Base-by-base conservation (phyloP, 2,797 vertebrate species). In the Chaetophractus vellerosus region DNA sequence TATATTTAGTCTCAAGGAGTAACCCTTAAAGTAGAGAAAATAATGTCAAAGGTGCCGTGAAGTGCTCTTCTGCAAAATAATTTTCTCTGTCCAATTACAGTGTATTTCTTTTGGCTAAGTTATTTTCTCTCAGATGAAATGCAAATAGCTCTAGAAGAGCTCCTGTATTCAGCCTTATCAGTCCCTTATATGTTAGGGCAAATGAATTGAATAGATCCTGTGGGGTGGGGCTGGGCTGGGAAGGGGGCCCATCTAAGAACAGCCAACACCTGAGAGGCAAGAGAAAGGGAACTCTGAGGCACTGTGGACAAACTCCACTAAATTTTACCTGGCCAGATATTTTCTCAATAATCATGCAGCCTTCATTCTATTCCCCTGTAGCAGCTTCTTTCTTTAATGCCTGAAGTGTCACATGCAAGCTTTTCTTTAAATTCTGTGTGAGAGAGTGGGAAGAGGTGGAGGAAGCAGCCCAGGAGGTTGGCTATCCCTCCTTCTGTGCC, bases 111-210 rank as follows among this genome's bases (percentile, higher is more conserved):
- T 52, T 61, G 55, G 23, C 33, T 59, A 64, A 78, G 36, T 57
- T 12, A 41, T 61, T 94, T 96, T 57, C 52, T 63, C n/a, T 45
- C n/a, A 31, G 6, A 38, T 48, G 15, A 95, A 81, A 79, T 63
- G 24, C n/a, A 75, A 69, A 90, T 18, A 88, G 8, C 48, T 59
- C 72, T 72, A 68, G 45, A 82, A 82, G 26, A 8, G 6, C 41
- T 57, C 16, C 64, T 23, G 48, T 31, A 41, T 61, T 21, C 52
- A 76, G 36, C 50, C 71, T 88, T 79, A 38, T 36, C 41, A 66
- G 76, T 76, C 82, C 63, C 74, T 68, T 45, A 33, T 33, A 41
- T 12, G 24, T 69, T 18, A 21, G 87, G 18, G 8, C 41, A 66
- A 79, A 91, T 24, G 41, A 89, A 41, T 0, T 68, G 21, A 64